Evolutionary conservation across 2,888 invertebrate genomes (phyloP).

Genomic region (Lypha dubia): DNA sequence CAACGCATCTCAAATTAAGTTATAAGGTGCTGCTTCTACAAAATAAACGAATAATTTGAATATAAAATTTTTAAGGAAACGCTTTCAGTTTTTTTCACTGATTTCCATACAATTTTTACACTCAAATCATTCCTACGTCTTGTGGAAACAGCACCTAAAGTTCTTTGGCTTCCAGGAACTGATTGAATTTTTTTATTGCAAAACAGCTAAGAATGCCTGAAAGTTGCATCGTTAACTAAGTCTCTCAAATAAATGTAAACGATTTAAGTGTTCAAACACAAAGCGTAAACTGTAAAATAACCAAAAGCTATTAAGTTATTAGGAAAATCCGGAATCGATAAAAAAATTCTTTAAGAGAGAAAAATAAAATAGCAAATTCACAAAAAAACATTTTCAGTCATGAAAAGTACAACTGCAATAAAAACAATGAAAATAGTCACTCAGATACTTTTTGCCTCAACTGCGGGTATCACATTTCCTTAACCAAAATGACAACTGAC

Average conservation of each 20-base stretch:
- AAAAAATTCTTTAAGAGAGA: no score
- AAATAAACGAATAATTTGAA: no score
- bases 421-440: conserved; percentile 1
- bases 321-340: conserved; percentile 48
- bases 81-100: no score
- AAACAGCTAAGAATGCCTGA: not conserved
- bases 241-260: conserved; percentile 44
- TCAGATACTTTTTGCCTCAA: not conserved
- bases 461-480: conserved; percentile 16
- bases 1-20: no score
- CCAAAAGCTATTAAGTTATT: conserved; percentile 2
- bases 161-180: not conserved
- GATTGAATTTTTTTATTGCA: not conserved
- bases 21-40: no score
- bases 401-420: not conserved
- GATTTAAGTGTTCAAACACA: conserved; percentile 56
- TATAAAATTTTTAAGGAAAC: no score
- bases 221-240: conserved; percentile 8
- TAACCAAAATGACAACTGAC: conserved; percentile 20
- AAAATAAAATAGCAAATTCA: no score
- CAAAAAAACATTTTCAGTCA: not conserved
- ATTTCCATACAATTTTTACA: no score
- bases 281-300: conserved; percentile 55
- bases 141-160: no score
- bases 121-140: no score